Evolutionary conservation across 2,888 invertebrate genomes (phyloP), one percentile per base, ranked within the genome.

Genomic region (Hartigia nigra): DNA sequence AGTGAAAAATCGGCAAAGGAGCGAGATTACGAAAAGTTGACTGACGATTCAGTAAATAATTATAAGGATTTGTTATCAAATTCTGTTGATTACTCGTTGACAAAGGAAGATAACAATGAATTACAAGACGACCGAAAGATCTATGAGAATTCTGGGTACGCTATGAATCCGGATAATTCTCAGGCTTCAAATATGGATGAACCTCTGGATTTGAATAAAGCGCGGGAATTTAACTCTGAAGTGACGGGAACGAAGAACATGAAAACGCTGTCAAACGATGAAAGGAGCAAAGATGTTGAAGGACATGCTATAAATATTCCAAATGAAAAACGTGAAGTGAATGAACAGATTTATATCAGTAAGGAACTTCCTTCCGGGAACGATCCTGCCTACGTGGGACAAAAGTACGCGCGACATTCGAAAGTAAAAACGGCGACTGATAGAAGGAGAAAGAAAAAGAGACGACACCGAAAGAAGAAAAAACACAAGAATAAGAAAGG

Each of bases 401-500:
- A 3, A 12, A 34, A 55, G 55, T 23, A 72, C 32, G 31, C 14
- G 72, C 72, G 55, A 23, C 55, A 2, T 55, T 9, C 9, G 9
- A 55, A 23, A 35, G 35, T 77, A 81, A 77, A 78, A 82, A 78
- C 39, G 80, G 72, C 81, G 76, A 39, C 79, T 32, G 76, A 74
- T 0, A 37, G 36, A 23, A 32, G 35, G 12, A 78, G 36, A 39
- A 80, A 76, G 74, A 78, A 55, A 12, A 80, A 79, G n/a, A 81
- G 76, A 70, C 75, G 77, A 72, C 78, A 74, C 32, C 69, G 55
- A 77, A 84, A 70, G 76, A 76, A 37, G 77, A 78, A 70, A 75
- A 75, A 34, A 80, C 82, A 69, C 77, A 80, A 76, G 74, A 80
- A 70, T 74, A 83, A 69, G 77, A 81, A 76, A 31, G 36, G 69